Percentiles rank a stretch among this genome's conserved stretches.
Conservation (phyloP, 2,113 vertebrate species). For the Argyrosomus japonicus region DNA sequence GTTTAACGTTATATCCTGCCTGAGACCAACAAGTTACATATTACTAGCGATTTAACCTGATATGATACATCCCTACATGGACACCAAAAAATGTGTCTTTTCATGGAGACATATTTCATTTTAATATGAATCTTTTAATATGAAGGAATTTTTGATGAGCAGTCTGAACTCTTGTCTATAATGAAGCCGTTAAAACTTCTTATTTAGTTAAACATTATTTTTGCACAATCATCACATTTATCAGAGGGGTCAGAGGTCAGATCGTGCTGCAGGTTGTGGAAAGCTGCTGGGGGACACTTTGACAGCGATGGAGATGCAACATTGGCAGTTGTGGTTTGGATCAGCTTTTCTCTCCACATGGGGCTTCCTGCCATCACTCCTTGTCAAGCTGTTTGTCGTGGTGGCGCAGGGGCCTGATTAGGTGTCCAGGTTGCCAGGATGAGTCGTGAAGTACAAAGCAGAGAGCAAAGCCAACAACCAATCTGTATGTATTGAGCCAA, state of each 20-base stretch:
- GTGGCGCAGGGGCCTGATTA: conserved; percentile 11
- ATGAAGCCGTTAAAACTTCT: background rate
- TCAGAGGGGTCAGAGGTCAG: background rate
- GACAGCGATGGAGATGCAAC: background rate
- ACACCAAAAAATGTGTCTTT: background rate
- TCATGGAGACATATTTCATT: background rate
- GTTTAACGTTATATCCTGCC: conserved; percentile 31
- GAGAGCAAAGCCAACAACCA: conserved; percentile 7
- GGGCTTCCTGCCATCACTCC: conserved; percentile 16
- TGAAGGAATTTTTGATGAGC: background rate
- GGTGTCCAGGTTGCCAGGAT: conserved; percentile 32
- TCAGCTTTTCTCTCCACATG: background rate
- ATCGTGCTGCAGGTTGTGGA: background rate
- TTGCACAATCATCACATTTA: background rate
- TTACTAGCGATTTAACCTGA: background rate
- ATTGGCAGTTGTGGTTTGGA: conserved; percentile 2
- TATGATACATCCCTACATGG: background rate
- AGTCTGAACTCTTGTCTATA: too few relatives aligned
- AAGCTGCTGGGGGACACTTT: background rate
- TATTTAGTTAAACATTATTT: background rate
- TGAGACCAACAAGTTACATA: conserved; percentile 11
- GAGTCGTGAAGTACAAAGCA: conserved; percentile 10
- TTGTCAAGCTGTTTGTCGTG: conserved; percentile 21
- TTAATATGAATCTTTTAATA: background rate
- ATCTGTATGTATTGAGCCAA: background rate